Conservation (phyloP, 92 coral and sea anemone genomes). For the Desmophyllum pertusum region DNA sequence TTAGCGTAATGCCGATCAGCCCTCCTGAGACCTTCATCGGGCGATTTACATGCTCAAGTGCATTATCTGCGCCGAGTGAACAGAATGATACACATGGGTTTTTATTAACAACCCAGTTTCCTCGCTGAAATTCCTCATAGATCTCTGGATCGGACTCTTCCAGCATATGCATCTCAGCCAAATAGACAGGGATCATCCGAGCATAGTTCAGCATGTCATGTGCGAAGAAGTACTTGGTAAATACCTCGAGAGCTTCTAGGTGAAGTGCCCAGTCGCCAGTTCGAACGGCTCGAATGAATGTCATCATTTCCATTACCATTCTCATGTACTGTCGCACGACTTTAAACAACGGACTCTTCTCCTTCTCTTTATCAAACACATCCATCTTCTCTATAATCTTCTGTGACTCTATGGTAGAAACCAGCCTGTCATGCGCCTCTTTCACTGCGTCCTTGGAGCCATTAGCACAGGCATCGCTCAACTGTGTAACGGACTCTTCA, state of each 20-base stretch:
- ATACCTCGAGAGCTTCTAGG: conserved; percentile 42
- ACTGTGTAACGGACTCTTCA: conserved; percentile 1
- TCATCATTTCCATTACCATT: conserved; percentile 61
- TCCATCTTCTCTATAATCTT: conserved; percentile 52
- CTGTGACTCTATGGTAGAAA: conserved; percentile 26
- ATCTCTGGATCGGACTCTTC: too few species aligned
- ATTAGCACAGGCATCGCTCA: too few species aligned
- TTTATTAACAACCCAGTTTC: too few species aligned
- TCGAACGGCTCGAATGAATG: conserved; percentile 53
- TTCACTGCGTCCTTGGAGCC: conserved; percentile 26
- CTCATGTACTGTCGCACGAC: conserved; percentile 54
- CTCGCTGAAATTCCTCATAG: too few species aligned
- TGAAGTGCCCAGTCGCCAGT: conserved; percentile 46
- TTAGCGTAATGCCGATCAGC: too few species aligned
- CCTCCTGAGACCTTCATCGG: too few species aligned
- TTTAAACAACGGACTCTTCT: conserved; percentile 41
- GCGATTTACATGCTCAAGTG: too few species aligned
- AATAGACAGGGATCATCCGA: too few species aligned
- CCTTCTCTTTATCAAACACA: conserved; percentile 33
- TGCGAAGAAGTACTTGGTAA: conserved; percentile 60
- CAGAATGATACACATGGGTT: too few species aligned
- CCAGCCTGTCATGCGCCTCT: conserved; percentile 27
- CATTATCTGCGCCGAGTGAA: too few species aligned
- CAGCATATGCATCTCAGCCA: too few species aligned
- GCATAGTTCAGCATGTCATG: conserved; percentile 65